These are phyloP conservation scores for Phataginus tetradactyla DNA, from an alignment of 2,797 vertebrate species.

Conservation along the genomic window DNA sequence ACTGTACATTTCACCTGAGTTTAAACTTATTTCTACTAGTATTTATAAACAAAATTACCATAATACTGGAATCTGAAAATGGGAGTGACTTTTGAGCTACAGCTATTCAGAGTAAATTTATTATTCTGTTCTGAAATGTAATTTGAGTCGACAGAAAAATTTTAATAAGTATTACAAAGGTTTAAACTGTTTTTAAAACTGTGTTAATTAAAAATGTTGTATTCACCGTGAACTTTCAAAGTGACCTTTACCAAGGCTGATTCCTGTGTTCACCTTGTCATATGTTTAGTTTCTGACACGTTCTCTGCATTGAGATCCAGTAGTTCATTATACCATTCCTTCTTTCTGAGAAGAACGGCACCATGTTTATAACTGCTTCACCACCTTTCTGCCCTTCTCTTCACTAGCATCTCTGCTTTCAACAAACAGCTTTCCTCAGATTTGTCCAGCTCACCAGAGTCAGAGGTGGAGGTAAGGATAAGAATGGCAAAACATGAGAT, in stretches of 20 bases:
- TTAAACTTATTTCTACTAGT: not conserved
- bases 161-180: not conserved
- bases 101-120: not conserved
- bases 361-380: not conserved
- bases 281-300: not conserved
- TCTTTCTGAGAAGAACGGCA: not conserved
- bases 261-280: not conserved
- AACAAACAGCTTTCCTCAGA: not conserved
- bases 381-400: not conserved
- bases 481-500: not conserved
- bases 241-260: not conserved
- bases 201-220: not conserved
- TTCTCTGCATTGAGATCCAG: not conserved
- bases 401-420: not conserved
- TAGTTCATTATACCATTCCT: not conserved
- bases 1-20: not conserved
- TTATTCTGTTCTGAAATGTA: not conserved
- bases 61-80: not conserved
- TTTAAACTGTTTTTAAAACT: not conserved
- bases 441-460: not conserved
- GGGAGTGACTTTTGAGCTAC: not conserved
- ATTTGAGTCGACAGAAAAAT: constrained; percentile 1
- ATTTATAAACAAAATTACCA: not conserved
- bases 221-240: not conserved
- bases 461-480: not conserved